Evolutionary conservation across 92 coral and sea anemone genomes (phyloP), one percentile per base, ranked within the genome.

Genomic region (Virgularia gustaviana): DNA sequence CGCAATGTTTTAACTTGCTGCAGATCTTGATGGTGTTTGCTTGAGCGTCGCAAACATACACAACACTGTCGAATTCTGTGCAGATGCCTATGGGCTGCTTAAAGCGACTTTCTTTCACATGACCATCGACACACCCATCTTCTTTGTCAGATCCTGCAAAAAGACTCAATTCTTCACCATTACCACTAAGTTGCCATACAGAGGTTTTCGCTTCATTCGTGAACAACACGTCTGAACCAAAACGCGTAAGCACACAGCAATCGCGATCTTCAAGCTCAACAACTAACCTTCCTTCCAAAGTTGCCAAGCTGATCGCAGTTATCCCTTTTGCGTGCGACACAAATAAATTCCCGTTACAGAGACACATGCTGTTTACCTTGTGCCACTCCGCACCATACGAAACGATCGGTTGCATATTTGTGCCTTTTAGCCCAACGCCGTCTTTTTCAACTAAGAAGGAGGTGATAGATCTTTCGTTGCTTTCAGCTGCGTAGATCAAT

Each of bases 11-110:
- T 33, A 85, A 13, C 45, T 49, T 56, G 15, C 57, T 84, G 83
- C 83, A 77, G 29, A 72, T 83, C 79, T 83, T 72, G 56, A 83
- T 83, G 37, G 70, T 71, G 31, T 83, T 83, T 38, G 71, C 78
- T 45, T 83, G 79, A 7, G 80, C 80, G 65, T 83, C 70, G 27
- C 70, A 62, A 19, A 64, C 56, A 61, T 75, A 81, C 5, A 81
- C 44, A 16, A 56, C 78, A 68, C 75, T 84, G 36, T 75, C 81
- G 75, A 36, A 79, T 62, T 83, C 84, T 10, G 88, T 83, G 57
- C 81, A 78, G 20, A 84, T 60, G n/a, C 79, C 83, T n/a, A 71
- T 71, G 2, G 80, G 81, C 36, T 79, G 85, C 42, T 34, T 52
- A 39, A 82, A 67, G 27, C 78, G 73, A 56, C 74, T 56, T 31